Conservation (phyloP, 2,888 invertebrate genomes). For the Frankliniella intonsa region DNA sequence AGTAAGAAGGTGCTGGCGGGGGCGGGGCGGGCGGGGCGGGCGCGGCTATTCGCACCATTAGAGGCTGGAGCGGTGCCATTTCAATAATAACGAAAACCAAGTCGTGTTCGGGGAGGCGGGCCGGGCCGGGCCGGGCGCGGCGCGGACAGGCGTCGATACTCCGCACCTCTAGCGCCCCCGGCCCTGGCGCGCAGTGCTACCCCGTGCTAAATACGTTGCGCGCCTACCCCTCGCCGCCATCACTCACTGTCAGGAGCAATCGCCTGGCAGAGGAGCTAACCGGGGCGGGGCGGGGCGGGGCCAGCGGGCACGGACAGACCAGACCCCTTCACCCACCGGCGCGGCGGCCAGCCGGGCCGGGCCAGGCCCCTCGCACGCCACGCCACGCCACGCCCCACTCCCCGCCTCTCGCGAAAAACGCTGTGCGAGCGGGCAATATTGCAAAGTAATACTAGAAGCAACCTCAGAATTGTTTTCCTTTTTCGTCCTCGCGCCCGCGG, state of each 20-base stretch:
- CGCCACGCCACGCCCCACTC: no score
- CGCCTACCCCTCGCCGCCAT: background rate
- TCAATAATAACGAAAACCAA: background rate
- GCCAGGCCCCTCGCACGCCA: no score
- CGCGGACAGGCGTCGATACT: background rate
- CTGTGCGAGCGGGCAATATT: no score
- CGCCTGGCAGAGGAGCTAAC: background rate
- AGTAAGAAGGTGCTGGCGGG: background rate
- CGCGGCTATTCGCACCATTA: background rate
- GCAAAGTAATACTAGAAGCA: no score
- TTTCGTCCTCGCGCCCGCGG: no score
- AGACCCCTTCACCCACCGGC: no score
- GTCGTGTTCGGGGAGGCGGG: background rate
- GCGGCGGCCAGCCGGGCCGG: no score
- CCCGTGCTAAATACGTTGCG: background rate
- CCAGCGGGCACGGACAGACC: no score
- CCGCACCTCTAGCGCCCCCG: background rate
- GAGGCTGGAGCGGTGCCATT: slow-evolving; percentile 6
- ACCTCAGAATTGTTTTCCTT: no score
- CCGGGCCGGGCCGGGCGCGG: background rate
- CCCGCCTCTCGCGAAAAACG: no score
- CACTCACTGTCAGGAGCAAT: background rate
- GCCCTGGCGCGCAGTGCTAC: background rate
- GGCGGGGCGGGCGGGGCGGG: background rate
- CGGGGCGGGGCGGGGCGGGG: no score